A percentile compares a stretch with the other conserved stretches of the same genome.
phyloP scores from a whole-genome alignment of 2,888 invertebrate genomes.

The Allolobophora icterica region DNA sequence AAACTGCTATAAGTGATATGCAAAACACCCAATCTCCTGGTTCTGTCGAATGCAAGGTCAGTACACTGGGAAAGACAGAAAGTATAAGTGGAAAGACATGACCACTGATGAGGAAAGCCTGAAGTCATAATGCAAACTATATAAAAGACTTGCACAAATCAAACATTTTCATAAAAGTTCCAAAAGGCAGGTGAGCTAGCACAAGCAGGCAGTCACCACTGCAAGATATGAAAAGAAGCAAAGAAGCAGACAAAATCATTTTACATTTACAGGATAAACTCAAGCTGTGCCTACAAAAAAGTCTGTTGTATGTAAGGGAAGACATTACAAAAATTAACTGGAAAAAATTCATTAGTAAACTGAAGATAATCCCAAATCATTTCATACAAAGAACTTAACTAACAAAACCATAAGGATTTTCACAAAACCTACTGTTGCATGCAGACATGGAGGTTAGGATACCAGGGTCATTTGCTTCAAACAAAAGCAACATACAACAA shows the following conservation, averaged over 20 bases:
- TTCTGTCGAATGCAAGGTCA: no score
- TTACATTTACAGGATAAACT: not conserved
- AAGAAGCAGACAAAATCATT: not conserved
- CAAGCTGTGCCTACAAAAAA: not conserved
- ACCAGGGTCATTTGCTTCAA: slow-evolving; percentile 36
- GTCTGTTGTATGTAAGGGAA: not conserved
- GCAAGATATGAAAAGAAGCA: no score
- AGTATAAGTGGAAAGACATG: no score
- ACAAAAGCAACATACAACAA: not conserved
- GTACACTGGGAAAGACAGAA: no score
- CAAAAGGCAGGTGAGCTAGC: no score
- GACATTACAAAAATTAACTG: not conserved
- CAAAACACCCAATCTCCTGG: no score
- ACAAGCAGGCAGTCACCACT: no score
- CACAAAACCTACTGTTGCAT: slow-evolving; percentile 12
- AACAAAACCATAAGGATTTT: not conserved
- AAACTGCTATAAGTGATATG: no score
- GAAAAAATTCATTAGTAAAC: not conserved
- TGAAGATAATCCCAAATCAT: not conserved
- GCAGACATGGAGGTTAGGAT: slow-evolving; percentile 34
- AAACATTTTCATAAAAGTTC: not conserved
- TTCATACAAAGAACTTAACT: not conserved
- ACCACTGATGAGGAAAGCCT: no score
- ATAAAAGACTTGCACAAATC: no score
- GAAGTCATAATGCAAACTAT: no score